Conservation (phyloP, 2,888 invertebrate genomes). For the Eupsilia transversa region DNA sequence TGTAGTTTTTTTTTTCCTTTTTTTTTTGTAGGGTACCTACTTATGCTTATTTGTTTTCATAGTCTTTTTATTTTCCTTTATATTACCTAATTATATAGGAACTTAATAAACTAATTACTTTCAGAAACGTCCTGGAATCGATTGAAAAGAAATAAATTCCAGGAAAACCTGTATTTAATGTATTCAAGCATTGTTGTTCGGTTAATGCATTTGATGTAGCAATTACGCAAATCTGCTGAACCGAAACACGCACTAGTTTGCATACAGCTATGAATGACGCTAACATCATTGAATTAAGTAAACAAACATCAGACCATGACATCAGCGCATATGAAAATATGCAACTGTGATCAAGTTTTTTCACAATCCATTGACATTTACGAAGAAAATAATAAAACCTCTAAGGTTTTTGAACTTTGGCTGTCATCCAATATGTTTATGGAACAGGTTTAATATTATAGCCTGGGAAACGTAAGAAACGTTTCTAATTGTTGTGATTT, state of each 20-base stretch:
- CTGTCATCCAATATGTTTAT: conserved; percentile 38
- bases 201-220: conserved; percentile 29
- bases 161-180: conserved; percentile 47
- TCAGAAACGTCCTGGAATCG: conserved; percentile 24
- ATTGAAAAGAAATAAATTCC: conserved; percentile 22
- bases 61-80: background rate
- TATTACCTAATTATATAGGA: background rate
- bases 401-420: conserved; percentile 65
- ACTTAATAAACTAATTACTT: conserved; percentile 31
- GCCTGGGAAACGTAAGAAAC: conserved; percentile 34
- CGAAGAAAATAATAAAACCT: conserved; percentile 44
- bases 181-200: conserved; percentile 31
- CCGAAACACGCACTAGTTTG: conserved; percentile 51
- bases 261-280: conserved; percentile 45
- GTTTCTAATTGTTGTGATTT: conserved; percentile 41
- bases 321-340: conserved; percentile 49
- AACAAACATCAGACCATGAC: conserved; percentile 57
- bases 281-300: conserved; percentile 45
- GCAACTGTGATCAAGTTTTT: conserved; percentile 40
- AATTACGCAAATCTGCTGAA: conserved; percentile 56
- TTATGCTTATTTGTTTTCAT: conserved; percentile 1
- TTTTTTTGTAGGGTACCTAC: background rate
- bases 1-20: background rate
- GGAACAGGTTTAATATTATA: conserved; percentile 51
- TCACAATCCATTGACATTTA: conserved; percentile 57